Base-by-base conservation (phyloP, 2,113 vertebrate genomes). In the Nymphicus hollandicus region DNA sequence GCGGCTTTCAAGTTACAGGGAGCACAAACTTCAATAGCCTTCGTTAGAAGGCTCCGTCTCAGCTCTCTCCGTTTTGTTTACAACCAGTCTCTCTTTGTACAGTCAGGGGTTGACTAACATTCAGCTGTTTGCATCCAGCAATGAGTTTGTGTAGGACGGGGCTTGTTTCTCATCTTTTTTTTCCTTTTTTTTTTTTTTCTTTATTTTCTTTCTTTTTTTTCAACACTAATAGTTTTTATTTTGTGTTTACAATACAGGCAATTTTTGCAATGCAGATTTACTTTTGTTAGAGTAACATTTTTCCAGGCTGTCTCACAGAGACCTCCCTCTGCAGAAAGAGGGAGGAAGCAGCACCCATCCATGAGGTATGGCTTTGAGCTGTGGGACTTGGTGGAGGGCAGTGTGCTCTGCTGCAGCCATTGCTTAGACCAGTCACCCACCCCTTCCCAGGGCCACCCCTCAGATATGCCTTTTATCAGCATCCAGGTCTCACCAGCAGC, bases 11-110 rank as follows among this genome's bases (percentile, higher is more conserved):
- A 96, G 96, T 94, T 96, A 86, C 95, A 97, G 95, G 86, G 93
- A 97, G 96, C 93, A 91, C 93, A 96, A 95, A 96, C 95, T 96
- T 97, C 96, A 97, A 97, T 97, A 97, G 97, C 79, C 94, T 89
- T 92, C 82, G 68, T 96, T 92, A 84, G 93, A 88, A 89, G 95
- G 91, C 93, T 96, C 79, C 3, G 47, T 88, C 93, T 96, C 92
- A 94, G 94, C 91, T 91, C 95, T 69, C 93, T 78, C 94, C 2
- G 81, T 97, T 97, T 97, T 96, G 92, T 97, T 96, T 94, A 93
- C 94, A 89, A 72, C 86, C 76, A 72, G 78, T 37, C 84, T 81
- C 87, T 86, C 96, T 97, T 95, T 97, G 95, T 97, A 94, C 92
- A 93, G 81, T 79, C 90, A 81, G 91, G 92, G 76, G 86, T 95